Percentiles rank a stretch among this genome's conserved stretches.
Evolutionary conservation across 2,888 invertebrate genomes (phyloP).

Genomic region (Hetaerina titia): DNA sequence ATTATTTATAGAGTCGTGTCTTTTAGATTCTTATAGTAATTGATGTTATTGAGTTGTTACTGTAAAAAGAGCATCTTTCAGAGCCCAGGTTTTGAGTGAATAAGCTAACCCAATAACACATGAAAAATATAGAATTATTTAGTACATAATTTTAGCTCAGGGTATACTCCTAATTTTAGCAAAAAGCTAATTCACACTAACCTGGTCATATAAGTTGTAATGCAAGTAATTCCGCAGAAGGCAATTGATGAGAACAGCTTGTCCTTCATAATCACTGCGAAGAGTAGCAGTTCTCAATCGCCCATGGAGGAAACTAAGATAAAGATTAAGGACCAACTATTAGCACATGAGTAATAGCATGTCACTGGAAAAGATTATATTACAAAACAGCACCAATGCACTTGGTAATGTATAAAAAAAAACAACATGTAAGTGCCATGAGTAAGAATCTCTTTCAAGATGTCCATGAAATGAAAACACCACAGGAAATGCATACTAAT

Average conservation of each 20-base stretch:
- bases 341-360: neutral
- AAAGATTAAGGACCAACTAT: neutral
- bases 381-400: too few species aligned
- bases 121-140: neutral
- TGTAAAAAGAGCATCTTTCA: neutral
- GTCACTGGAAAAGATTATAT: too few species aligned
- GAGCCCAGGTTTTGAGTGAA: neutral
- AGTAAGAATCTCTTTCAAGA: too few species aligned
- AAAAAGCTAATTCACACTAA: conserved; percentile 64
- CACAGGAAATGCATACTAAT: too few species aligned
- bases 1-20: too few species aligned
- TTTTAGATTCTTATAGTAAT: too few species aligned
- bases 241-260: conserved; percentile 97
- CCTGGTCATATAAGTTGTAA: conserved; percentile 96
- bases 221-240: conserved; percentile 96
- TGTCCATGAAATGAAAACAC: too few species aligned
- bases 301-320: conserved; percentile 85
- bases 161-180: too few species aligned
- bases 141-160: neutral
- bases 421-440: too few species aligned
- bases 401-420: too few species aligned
- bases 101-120: neutral
- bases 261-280: conserved; percentile 97
- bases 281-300: conserved; percentile 96
- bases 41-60: too few species aligned